phyloP scores from a whole-genome alignment of 1,140 invertebrate species.

The Eulimnadia texana region DNA sequence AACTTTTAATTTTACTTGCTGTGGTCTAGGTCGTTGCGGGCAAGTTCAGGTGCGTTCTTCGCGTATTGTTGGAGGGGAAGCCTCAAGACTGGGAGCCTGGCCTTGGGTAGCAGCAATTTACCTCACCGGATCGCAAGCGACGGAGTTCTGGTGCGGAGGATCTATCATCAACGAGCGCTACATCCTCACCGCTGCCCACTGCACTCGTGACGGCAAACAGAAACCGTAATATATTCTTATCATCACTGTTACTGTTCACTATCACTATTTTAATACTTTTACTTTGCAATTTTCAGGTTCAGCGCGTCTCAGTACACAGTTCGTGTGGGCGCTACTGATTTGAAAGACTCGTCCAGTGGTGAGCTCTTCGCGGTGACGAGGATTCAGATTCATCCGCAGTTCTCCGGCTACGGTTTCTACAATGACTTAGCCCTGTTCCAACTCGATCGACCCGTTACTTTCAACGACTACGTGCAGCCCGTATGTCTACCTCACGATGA shows the following conservation, averaged over 20 bases:
- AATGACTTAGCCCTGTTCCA: slow-evolving; percentile 80
- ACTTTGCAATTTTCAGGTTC: slow-evolving; percentile 42
- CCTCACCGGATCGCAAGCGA: slow-evolving; percentile 62
- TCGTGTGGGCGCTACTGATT: slow-evolving; percentile 70
- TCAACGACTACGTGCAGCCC: slow-evolving; percentile 71
- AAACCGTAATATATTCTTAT: slow-evolving; percentile 45
- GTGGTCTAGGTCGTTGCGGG: slow-evolving; percentile 41
- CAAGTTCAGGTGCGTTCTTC: slow-evolving; percentile 63
- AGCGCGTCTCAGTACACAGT: slow-evolving; percentile 72
- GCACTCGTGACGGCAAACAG: slow-evolving; percentile 68
- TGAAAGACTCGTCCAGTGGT: slow-evolving; percentile 53
- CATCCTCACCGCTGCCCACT: slow-evolving; percentile 82
- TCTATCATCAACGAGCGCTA: slow-evolving; percentile 63
- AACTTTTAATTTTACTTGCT: neutral
- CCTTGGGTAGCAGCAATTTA: slow-evolving; percentile 91
- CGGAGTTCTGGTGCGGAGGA: slow-evolving; percentile 89
- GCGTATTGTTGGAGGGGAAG: slow-evolving; percentile 74
- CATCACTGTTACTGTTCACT: neutral
- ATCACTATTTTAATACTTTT: neutral
- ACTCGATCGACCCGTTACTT: slow-evolving; percentile 54
- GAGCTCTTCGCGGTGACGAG: slow-evolving; percentile 58
- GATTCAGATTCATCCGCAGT: slow-evolving; percentile 61
- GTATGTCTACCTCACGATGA: slow-evolving; percentile 62
- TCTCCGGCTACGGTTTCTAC: slow-evolving; percentile 74
- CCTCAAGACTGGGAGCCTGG: slow-evolving; percentile 62